Base-by-base conservation (phyloP, 35 echinoderm and acorn worm genomes). In the Acanthaster planci region DNA sequence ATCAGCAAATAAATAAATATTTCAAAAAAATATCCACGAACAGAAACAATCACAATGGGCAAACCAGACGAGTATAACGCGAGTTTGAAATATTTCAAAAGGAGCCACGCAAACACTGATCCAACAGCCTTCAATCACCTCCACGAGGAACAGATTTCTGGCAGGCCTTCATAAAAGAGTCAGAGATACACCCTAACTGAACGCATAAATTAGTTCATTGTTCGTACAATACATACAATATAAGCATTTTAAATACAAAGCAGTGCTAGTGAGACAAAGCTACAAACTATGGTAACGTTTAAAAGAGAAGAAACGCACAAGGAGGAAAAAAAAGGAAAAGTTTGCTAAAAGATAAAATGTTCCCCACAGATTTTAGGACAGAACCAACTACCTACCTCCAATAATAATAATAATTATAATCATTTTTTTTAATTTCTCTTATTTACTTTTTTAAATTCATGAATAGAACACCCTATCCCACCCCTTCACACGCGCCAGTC, bases 401-500 rank as follows among this genome's bases (percentile, higher is more conserved):
- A 72, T 72, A 72, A 67, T 67, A 72, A 72, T 72, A 72, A 72
- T 72, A 72, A 72, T 72, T 72, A 72, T 72, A 72, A 72, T 72
- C 64, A 72, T 72, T 72, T 47, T 72, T 72, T 72, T n/a, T n/a
- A n/a, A 72, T 72, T 72, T 72, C 64, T 72, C 64, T 72, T 72
- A 72, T 72, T 72, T 72, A 72, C 64, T 72, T 72, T 47, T 47
- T 72, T 72, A 72, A 72, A 72, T 72, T 72, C 64, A 72, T 72
- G 64, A 72, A 72, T 72, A 72, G 64, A 26, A 27, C 30, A 72
- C 64, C 64, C 64, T 14, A 72, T 12, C 18, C 64, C 34, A 29
- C 34, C 34, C 34, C 64, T 34, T 47, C 42, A 6, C 42, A 47
- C 42, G 12, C 12, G 10, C 64, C 7, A 27, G 21, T 72, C 64